Base-by-base conservation (phyloP, 2,113 vertebrate species). In the Gymnorhina tibicen region DNA sequence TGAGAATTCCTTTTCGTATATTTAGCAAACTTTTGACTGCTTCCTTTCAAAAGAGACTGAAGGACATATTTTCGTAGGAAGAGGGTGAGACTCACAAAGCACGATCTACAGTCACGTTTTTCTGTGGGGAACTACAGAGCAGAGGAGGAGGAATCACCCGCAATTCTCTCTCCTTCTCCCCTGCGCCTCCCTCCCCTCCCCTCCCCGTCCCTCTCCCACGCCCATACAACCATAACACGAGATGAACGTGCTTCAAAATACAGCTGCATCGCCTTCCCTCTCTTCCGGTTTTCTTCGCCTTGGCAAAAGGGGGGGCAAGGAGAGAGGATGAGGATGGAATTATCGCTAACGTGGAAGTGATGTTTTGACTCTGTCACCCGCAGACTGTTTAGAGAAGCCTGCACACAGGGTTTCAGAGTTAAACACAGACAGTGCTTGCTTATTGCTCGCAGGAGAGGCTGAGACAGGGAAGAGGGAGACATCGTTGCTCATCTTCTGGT, bases 1-100 rank as follows among this genome's bases (percentile, higher is more conserved):
- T 66, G 84, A 93, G 90, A 95, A 94, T 93, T 69, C 83, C 79
- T 97, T 77, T 86, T 68, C 10, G 0, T 82, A 94, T 90, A 94
- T 95, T 95, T 95, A 96, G 92, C 91, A 97, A 96, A 97, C 91
- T 97, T 96, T 63, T 85, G 83, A 44, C 46, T 88, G 66, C 78
- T 94, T 94, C 79, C 47, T 97, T 96, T 72, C 80, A 91, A 93
- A 86, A 33, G 49, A 84, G 85, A 67, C 60, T 60, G 89, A 93
- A 89, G 93, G 85, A 93, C 87, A 28, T 72, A 81, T 92, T 95
- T 89, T 91, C 4, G 81, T 95, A 84, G 90, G 85, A 91, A 92
- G 95, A 89, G 80, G 55, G 88, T 93, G 95, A 72, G 85, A 95
- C 92, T 73, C 32, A 32, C 83, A 94, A 93, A 90, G 81, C 95